Evolutionary conservation across 2,113 vertebrate species (phyloP).

Genomic region (Trichomycterus rosablanca): DNA sequence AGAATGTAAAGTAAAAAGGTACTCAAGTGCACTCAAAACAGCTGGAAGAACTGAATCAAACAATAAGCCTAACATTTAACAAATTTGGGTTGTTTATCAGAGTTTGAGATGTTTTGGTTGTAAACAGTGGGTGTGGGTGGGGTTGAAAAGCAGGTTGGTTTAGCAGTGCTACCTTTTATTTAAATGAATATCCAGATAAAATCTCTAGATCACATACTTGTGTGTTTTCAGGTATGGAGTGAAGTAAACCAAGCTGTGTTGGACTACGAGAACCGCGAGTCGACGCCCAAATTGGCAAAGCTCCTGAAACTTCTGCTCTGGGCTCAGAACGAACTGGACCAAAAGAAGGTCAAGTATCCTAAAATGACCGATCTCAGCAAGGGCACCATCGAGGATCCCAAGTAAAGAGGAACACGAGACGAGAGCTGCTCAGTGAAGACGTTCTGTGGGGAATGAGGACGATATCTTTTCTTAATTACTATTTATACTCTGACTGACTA

Average conservation of each 20-base stretch:
- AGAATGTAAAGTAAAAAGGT: too few species aligned
- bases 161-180: too few species aligned
- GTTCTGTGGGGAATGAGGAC: constrained; percentile 52
- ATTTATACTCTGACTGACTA: constrained; percentile 69
- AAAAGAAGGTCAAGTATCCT: constrained; percentile 99
- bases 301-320: constrained; percentile 94
- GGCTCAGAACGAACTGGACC: constrained; percentile 98
- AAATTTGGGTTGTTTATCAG: too few species aligned
- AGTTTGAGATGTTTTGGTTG: too few species aligned
- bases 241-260: constrained; percentile 97
- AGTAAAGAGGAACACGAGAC: constrained; percentile 70
- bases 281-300: constrained; percentile 94
- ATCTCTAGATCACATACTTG: too few species aligned
- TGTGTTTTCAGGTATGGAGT: constrained; percentile 83
- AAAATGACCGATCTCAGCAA: constrained; percentile 99
- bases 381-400: constrained; percentile 94
- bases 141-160: too few species aligned
- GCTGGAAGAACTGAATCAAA: too few species aligned
- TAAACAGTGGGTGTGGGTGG: too few species aligned
- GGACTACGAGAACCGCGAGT: constrained; percentile 90
- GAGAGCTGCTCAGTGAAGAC: constrained; percentile 34
- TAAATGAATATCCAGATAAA: too few species aligned
- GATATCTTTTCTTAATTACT: constrained; percentile 54
- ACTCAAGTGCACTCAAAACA: too few species aligned
- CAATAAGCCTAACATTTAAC: too few species aligned